Conservation (phyloP, 2,113 vertebrate species). For the Hydropotes inermis region DNA sequence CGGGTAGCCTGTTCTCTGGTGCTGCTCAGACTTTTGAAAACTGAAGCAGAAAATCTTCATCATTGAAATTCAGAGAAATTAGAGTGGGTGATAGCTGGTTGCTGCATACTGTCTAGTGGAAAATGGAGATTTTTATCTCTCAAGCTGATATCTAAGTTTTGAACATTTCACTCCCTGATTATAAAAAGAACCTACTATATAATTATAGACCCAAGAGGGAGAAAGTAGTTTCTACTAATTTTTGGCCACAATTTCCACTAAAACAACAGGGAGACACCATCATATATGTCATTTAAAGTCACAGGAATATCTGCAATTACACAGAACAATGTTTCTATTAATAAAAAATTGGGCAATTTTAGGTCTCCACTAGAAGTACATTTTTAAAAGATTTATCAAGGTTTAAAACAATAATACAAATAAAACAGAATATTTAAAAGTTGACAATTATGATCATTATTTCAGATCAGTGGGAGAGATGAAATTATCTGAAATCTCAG, state of each 20-base stretch:
- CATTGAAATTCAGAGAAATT: not conserved
- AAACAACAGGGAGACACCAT: not conserved
- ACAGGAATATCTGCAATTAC: not conserved
- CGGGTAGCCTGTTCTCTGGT: not conserved
- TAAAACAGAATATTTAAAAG: not conserved
- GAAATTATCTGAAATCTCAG: not conserved
- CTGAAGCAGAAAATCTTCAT: slow-evolving; percentile 1
- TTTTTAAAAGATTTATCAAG: not conserved
- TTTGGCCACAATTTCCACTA: not conserved
- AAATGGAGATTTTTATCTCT: not conserved
- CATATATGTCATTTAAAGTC: not conserved
- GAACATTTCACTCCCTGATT: slow-evolving; percentile 27
- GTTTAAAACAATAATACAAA: not conserved
- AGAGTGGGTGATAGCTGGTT: not conserved
- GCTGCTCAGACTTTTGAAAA: slow-evolving; percentile 6
- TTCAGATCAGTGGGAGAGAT: not conserved
- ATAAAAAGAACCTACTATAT: not conserved
- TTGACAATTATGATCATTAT: not conserved
- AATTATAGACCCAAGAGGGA: not conserved
- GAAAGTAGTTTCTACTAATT: not conserved
- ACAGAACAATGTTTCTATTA: not conserved
- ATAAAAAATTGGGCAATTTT: not conserved
- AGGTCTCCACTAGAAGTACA: not conserved
- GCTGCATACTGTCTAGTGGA: not conserved
- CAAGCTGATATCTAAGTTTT: not conserved